phyloP scores from a whole-genome alignment of 64 coral and sea anemone species.

The Porites australiensis region DNA sequence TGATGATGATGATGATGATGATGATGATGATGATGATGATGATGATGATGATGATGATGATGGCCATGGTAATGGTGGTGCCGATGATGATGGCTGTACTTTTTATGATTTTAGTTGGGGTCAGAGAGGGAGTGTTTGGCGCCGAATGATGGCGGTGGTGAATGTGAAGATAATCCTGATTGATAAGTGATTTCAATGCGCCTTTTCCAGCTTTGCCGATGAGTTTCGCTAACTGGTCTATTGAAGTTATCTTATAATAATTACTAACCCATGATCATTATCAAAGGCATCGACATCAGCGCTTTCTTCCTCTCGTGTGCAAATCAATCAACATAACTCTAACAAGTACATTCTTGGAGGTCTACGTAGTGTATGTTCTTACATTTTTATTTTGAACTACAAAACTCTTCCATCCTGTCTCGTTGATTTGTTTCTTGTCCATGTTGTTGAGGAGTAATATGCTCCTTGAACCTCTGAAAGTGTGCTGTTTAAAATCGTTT shows the following conservation, averaged over 20 bases:
- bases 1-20: background rate
- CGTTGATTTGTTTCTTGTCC: constrained; percentile 8
- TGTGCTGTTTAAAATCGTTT: constrained; percentile 15
- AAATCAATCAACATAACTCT: too few relatives aligned
- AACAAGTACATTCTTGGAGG: background rate
- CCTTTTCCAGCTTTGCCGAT: too few relatives aligned
- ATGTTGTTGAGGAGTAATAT: constrained; percentile 58
- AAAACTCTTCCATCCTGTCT: constrained; percentile 32
- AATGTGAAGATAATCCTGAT: background rate
- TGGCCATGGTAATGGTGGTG: background rate
- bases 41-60: background rate
- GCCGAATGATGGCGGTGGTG: background rate
- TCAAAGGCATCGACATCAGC: too few relatives aligned
- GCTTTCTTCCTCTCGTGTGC: too few relatives aligned
- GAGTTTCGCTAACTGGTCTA: too few relatives aligned
- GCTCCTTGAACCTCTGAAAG: constrained; percentile 21
- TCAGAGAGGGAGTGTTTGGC: too few relatives aligned
- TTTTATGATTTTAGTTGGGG: too few relatives aligned
- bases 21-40: background rate
- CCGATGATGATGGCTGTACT: background rate
- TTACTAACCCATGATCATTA: too few relatives aligned
- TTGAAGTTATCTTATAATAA: too few relatives aligned
- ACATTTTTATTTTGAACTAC: constrained; percentile 58
- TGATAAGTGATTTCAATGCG: too few relatives aligned
- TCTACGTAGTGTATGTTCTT: background rate